Base-by-base conservation (phyloP, 1,140 invertebrate species). In the Bradynema listronoti region DNA sequence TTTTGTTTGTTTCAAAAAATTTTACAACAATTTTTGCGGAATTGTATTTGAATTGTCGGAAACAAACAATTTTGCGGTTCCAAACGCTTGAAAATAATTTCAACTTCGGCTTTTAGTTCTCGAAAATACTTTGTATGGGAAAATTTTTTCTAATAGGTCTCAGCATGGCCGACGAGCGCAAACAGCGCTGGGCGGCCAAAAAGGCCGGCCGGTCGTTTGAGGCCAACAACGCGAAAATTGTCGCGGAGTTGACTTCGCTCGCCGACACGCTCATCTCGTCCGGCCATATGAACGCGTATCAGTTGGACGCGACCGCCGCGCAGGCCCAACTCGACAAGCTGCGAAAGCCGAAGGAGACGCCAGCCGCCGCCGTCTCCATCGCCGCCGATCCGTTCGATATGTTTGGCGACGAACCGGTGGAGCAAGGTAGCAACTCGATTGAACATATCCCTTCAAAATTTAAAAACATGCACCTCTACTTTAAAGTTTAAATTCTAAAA, bases 211-310 rank as follows among this genome's bases (percentile, higher is more conserved):
- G 22, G 14, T 30, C 36, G 22, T 32, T 66, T 29, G 50, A 68
- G 33, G 66, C 61, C 25, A 27, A 54, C 11, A 66, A 60, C n/a
- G 30, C n/a, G 25, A 57, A 67, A 24, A 47, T 16, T n/a, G 33
- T 64, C n/a, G 25, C 49, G 9, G 65, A 71, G 32, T 41, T 67
- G 11, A 67, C 65, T 1, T 19, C 63, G 2, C 63, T 67, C 11
- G 66, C 55, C 11, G 65, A 67, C 45, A 29, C 25, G 9, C 62
- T 67, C 7, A 33, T 67, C 33, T 55, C 59, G 11, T 22, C 52
- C 16, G 65, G 65, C 24, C 65, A 67, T 19, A 67, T 67, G 65
- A 53, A 71, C 6, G 65, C 65, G 19, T 67, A 67, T 53, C 41
- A 55, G 19, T 34, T 67, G 19, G 45, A 43, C 19, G 34, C 36